Evolutionary conservation across 2,113 vertebrate genomes (phyloP).

Genomic region (Pseudolaguvia tuberculata): DNA sequence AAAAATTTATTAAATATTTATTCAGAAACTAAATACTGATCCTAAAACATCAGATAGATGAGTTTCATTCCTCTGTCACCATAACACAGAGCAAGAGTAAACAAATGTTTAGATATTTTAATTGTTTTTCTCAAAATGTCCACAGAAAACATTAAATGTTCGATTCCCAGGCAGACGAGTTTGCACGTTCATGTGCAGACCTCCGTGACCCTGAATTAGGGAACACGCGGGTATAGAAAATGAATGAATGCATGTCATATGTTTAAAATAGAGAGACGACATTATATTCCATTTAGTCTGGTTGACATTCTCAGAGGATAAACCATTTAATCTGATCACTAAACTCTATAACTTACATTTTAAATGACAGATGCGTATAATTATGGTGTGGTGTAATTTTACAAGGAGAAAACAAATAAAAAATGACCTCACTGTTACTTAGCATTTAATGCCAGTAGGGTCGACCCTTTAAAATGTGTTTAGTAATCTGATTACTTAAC

Average conservation of each 20-base stretch:
- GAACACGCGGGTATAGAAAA: no score
- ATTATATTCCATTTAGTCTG: background rate
- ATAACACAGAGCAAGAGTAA: slow-evolving; percentile 19
- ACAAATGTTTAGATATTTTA: slow-evolving; percentile 3
- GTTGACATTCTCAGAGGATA: background rate
- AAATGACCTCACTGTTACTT: slow-evolving; percentile 67
- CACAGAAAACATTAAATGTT: no score
- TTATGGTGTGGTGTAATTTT: slow-evolving; percentile 37
- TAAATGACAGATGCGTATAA: slow-evolving; percentile 1
- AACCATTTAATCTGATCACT: slow-evolving; percentile 1
- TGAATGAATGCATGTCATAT: background rate
- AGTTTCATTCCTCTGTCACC: slow-evolving; percentile 63
- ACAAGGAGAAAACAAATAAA: slow-evolving; percentile 58
- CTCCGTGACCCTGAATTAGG: no score
- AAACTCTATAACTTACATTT: background rate
- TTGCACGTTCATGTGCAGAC: no score
- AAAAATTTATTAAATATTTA: background rate
- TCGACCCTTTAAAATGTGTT: slow-evolving; percentile 65
- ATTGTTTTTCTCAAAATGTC: background rate
- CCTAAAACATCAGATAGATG: slow-evolving; percentile 53
- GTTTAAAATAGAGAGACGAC: background rate
- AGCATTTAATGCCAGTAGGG: slow-evolving; percentile 59
- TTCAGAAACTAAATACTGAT: background rate
- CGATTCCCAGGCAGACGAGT: no score
- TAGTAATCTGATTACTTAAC: slow-evolving; percentile 61